Conservation (phyloP, 2,888 invertebrate species). For the Brassicogethes aeneus region DNA sequence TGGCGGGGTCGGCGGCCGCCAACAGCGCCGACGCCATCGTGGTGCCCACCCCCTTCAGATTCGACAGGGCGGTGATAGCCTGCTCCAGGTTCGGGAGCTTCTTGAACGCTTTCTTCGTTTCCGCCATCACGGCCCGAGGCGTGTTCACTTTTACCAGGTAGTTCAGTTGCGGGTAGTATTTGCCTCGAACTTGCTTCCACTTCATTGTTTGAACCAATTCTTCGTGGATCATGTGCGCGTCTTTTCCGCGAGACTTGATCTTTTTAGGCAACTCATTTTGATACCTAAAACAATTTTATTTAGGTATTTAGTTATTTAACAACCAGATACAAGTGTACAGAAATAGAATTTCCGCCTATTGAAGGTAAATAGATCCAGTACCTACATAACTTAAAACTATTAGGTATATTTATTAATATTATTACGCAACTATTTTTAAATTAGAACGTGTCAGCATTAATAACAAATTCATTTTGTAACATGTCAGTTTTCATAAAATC, state of each 20-base stretch:
- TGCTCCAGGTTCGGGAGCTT: constrained; percentile 86
- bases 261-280: constrained; percentile 90
- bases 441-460: too few species aligned
- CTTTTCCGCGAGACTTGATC: constrained; percentile 86
- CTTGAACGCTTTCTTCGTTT: constrained; percentile 89
- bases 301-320: too few species aligned
- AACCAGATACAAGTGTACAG: too few species aligned
- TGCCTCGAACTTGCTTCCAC: constrained; percentile 95
- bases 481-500: too few species aligned
- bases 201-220: constrained; percentile 93
- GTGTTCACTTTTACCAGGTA: constrained; percentile 94
- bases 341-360: too few species aligned
- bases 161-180: constrained; percentile 85
- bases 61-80: constrained; percentile 85
- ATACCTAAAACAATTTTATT: too few species aligned
- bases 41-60: constrained; percentile 90
- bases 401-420: too few species aligned
- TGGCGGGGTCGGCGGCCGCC: constrained; percentile 86
- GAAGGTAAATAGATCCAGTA: too few species aligned
- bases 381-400: too few species aligned
- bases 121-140: constrained; percentile 81
- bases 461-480: too few species aligned
- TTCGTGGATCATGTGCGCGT: constrained; percentile 85
- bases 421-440: too few species aligned
- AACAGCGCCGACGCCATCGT: constrained; percentile 88